Evolutionary conservation across 2,797 vertebrate genomes (phyloP), one percentile per base, ranked within the genome.

Genomic region (Scolopax bukidnonensis): DNA sequence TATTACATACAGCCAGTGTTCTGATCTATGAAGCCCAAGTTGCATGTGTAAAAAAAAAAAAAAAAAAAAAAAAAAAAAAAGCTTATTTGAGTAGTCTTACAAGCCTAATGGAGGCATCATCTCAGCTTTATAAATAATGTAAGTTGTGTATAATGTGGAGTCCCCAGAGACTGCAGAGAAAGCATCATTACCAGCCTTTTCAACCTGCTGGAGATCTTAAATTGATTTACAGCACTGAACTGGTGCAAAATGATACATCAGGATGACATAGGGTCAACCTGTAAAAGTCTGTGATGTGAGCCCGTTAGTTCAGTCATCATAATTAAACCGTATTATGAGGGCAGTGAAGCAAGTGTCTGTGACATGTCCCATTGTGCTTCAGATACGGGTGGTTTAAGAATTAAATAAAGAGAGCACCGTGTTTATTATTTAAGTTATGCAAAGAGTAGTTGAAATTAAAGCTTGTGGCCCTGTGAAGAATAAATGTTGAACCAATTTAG

Each of bases 121-220:
- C 98, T 98, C 98, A 97, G 98, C 99, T 98, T 99, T 99, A 99
- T 99, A 99, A 99, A 99, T 99, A 99, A 99, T 99, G 99, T 99
- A 99, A 98, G 98, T 98, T 98, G 98, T 99, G 99, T 98, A 99
- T 99, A 99, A 99, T 99, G 99, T 98, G 87, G 97, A 96, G 92
- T 99, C 99, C 98, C 99, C 19, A 48, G 99, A 98, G 99, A 98
- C 95, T 89, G 97, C 98, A 98, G 98, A 98, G 99, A 99, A 99
- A 99, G 99, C 99, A 99, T 99, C 99, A 99, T 99, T 99, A 99
- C 99, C 97, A 99, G 99, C 98, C 98, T 99, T 98, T 98, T 98
- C 98, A 98, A 99, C 98, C 98, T 98, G 98, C 98, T 98, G 96
- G 98, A 98, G 97, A 98, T 98, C 98, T 99, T 99, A 99, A 99